phyloP scores from a whole-genome alignment of 2,888 invertebrate genomes.

The Cenopis cana region DNA sequence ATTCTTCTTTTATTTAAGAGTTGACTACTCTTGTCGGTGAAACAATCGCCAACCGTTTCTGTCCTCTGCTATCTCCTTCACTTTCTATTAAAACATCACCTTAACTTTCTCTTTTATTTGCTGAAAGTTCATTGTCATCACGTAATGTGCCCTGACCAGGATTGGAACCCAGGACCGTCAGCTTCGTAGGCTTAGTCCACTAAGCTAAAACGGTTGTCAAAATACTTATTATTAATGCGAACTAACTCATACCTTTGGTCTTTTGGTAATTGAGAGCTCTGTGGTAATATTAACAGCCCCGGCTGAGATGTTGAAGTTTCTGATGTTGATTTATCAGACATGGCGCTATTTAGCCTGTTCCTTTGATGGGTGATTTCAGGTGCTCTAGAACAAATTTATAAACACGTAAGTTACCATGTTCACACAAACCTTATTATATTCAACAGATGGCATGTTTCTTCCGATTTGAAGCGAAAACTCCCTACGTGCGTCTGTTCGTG shows the following conservation, averaged over 20 bases:
- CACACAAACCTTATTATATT: not conserved
- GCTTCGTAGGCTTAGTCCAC: no score
- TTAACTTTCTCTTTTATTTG: no score
- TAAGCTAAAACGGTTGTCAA: no score
- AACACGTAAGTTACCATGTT: not conserved
- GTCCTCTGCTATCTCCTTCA: no score
- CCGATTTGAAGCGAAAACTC: not conserved
- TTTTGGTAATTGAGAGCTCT: constrained; percentile 72
- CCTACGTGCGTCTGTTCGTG: no score
- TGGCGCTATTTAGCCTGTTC: constrained; percentile 65
- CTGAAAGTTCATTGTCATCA: no score
- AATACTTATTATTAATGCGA: not conserved
- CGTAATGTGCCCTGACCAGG: no score
- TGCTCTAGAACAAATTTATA: constrained; percentile 54
- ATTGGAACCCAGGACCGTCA: no score
- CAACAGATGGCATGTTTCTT: not conserved
- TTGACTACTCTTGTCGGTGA: no score
- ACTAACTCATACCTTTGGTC: constrained; percentile 65
- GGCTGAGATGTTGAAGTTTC: constrained; percentile 70
- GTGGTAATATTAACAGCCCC: constrained; percentile 75
- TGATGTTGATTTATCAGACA: constrained; percentile 70
- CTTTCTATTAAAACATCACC: no score
- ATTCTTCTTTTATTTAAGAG: no score
- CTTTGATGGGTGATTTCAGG: constrained; percentile 65
- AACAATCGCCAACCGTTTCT: no score